phyloP scores from a whole-genome alignment of 92 coral and sea anemone species.

The Paramuricea clavata region DNA sequence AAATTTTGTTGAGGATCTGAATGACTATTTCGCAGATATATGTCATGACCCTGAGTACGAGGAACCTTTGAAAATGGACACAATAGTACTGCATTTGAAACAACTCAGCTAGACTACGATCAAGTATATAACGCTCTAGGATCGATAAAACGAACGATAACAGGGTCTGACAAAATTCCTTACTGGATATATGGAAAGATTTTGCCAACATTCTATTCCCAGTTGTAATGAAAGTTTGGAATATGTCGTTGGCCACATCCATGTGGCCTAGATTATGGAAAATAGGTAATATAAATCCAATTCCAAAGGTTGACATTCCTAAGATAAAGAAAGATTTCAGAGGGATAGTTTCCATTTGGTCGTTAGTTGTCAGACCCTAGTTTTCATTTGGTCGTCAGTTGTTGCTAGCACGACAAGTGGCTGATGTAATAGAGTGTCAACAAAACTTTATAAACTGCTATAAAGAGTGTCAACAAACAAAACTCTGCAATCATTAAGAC shows the following conservation, averaged over 20 bases:
- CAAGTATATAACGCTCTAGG: not conserved
- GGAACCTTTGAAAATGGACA: not conserved
- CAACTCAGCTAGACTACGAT: not conserved
- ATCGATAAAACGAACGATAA: not conserved
- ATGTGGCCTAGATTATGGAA: conserved; percentile 64
- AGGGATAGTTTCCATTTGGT: too few species aligned
- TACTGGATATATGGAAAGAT: conserved; percentile 41
- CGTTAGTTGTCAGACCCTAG: too few species aligned
- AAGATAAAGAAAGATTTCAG: conserved; percentile 48
- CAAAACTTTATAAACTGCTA: too few species aligned
- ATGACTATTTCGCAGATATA: not conserved
- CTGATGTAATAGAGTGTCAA: too few species aligned
- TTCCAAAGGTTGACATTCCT: conserved; percentile 68
- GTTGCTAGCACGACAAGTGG: too few species aligned
- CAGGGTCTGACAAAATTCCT: conserved; percentile 2
- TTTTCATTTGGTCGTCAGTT: too few species aligned
- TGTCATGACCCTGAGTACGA: not conserved
- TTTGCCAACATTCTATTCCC: conserved; percentile 30
- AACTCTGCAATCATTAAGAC: too few species aligned
- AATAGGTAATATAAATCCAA: conserved; percentile 66
- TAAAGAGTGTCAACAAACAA: too few species aligned
- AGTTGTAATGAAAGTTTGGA: conserved; percentile 49
- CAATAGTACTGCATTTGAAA: not conserved
- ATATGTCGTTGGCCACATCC: conserved; percentile 43
- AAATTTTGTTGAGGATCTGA: not conserved